Evolutionary conservation across 2,113 vertebrate species (phyloP), one percentile per base, ranked within the genome.

Genomic region (Nyctereutes procyonoides): DNA sequence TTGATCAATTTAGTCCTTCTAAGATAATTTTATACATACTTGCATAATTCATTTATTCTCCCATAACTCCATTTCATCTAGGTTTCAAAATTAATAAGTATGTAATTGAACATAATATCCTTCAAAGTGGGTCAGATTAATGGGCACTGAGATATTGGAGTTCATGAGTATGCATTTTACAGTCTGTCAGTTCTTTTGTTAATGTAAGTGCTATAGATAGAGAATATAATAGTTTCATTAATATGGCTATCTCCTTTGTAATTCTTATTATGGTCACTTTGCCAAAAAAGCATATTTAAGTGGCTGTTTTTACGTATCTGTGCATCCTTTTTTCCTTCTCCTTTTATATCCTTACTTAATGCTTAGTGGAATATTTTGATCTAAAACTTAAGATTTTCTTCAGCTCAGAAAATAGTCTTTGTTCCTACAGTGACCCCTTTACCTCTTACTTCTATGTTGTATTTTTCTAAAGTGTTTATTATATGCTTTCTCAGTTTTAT

Each of bases 91-190:
- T 87, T 98, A 93, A 63, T 97, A 98, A 98, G 93, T 69, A 98
- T 97, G 74, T 93, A 76, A 90, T 79, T 96, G 96, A 79, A 56
- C 55, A 97, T 97, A 97, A 95, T 97, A 93, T 65, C 96, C 96
- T 98, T 98, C 97, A 98, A 95, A 97, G 58, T 97, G 65, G 97
- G 93, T 93, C 12, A 95, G 38, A 97, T 95, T 96, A 96, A 98
- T 96, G 88, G 93, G 81, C 86, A 97, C 84, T 95, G 97, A 97
- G 94, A 97, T 93, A 93, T 96, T 96, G 60, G 51, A 91, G 60
- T 62, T 96, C 65, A 65, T 92, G 96, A 98, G 93, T n/a, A 97
- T 96, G 77, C 92, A 35, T 89, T 56, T 94, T 97, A 81, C 56
- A 80, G 56, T 85, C 87, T 90, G 26, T 95, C 79, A 43, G 77